Conservation (phyloP, 1,140 invertebrate species). For the Drosophila nasuta region DNA sequence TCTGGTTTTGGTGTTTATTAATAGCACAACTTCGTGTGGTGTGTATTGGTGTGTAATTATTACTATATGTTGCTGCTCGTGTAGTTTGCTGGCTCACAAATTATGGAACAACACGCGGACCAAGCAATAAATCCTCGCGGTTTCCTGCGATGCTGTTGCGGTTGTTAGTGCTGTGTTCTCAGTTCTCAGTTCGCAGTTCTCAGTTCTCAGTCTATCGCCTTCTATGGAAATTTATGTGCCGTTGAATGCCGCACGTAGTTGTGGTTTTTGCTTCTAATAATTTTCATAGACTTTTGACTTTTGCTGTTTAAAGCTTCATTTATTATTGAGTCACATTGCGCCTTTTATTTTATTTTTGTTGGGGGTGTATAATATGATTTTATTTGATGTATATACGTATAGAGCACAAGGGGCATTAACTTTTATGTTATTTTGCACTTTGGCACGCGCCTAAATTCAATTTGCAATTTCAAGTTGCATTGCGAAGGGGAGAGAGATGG, state of each 20-base stretch:
- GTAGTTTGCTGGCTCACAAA: slow-evolving; percentile 16
- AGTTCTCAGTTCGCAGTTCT: background rate
- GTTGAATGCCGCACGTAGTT: slow-evolving; percentile 14
- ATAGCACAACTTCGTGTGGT: slow-evolving; percentile 1
- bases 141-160: slow-evolving; percentile 3
- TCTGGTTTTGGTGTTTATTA: slow-evolving; percentile 19
- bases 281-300: background rate
- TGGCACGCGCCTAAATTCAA: slow-evolving; percentile 43
- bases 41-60: slow-evolving; percentile 35
- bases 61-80: slow-evolving; percentile 17
- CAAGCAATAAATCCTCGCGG: slow-evolving; percentile 55
- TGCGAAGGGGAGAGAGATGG: background rate
- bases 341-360: background rate
- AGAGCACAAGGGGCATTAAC: background rate
- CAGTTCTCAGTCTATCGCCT: background rate
- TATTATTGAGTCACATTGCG: slow-evolving; percentile 28
- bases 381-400: background rate
- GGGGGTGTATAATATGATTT: background rate
- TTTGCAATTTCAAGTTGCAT: slow-evolving; percentile 30
- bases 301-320: slow-evolving; percentile 20
- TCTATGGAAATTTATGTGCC: slow-evolving; percentile 63
- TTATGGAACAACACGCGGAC: slow-evolving; percentile 33
- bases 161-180: slow-evolving; percentile 6
- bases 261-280: background rate
- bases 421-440: slow-evolving; percentile 40